Evolutionary conservation across 2,888 invertebrate species (phyloP), one percentile per base, ranked within the genome.

Genomic region (Dendrolimus houi): DNA sequence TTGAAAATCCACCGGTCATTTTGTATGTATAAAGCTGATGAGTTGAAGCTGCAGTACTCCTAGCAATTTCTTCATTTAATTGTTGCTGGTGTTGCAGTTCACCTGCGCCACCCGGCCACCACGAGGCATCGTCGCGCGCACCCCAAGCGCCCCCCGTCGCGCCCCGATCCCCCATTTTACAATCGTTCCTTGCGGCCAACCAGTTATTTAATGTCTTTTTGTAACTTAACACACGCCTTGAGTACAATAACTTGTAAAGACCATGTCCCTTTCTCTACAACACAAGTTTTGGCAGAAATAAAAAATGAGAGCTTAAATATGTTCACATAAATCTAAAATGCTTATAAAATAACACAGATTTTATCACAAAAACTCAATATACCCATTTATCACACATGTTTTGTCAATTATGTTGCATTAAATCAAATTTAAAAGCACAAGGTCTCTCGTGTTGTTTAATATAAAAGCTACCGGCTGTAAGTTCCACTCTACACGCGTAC

Each of bases 11-110:
- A 82, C 95, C 94, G 74, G 95, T 94, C 95, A 96, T 96, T 92
- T 96, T 96, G 85, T 96, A 96, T 64, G 94, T 94, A 82, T 96
- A 96, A 70, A 96, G 91, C 85, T 96, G 96, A 79, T 95, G 95
- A 74, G 91, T 88, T 63, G 92, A 75, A 58, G 87, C 78, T 40
- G 87, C 85, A 60, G 87, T 87, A 62, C 86, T 88, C 64, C 87
- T 79, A 53, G 89, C 87, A 55, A 88, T 85, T 61, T 89, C 88
- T 62, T 91, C 90, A 77, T 87, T 86, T 69, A 88, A 68, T 78
- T 89, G 89, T 80, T 87, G 88, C 81, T 87, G 88, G 74, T 89
- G 85, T 78, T 89, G 89, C 67, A 87, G 75, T 79, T 87, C 89
- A 79, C 85, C 85, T 78, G 87, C 85, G 79, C 82, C 79, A 73